A percentile compares a stretch with the other conserved stretches of the same genome.
Evolutionary conservation across 1,140 invertebrate species (phyloP).

Genomic region (Lethrus apterus): DNA sequence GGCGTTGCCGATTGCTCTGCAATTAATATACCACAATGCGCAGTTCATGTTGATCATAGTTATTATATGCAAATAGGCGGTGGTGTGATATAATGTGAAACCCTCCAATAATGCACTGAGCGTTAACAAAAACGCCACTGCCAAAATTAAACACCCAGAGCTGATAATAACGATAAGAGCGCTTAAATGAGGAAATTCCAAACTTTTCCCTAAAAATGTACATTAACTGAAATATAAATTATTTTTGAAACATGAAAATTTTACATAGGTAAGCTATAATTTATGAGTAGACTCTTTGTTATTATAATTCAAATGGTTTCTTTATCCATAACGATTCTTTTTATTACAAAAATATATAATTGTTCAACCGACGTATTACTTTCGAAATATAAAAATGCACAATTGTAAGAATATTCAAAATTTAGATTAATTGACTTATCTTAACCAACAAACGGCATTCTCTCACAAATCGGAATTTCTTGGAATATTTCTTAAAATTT

Average conservation of each 20-base stretch:
- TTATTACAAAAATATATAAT: too few relatives aligned
- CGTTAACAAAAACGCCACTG: slow-evolving; percentile 48
- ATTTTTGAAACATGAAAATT: not conserved
- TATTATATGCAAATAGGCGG: slow-evolving; percentile 54
- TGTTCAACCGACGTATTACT: too few relatives aligned
- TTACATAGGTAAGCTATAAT: too few relatives aligned
- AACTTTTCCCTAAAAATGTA: slow-evolving; percentile 41
- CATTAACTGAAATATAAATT: slow-evolving; percentile 8
- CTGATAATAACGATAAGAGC: slow-evolving; percentile 50
- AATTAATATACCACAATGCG: slow-evolving; percentile 57
- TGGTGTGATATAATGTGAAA: slow-evolving; percentile 51
- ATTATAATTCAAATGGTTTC: too few relatives aligned
- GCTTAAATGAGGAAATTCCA: slow-evolving; percentile 51
- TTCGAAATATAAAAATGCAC: not conserved
- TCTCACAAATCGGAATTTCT: too few relatives aligned
- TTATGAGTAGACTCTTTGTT: too few relatives aligned
- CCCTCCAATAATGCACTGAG: slow-evolving; percentile 50
- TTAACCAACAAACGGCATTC: too few relatives aligned
- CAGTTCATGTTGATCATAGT: slow-evolving; percentile 60
- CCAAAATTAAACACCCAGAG: slow-evolving; percentile 49
- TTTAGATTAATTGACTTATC: too few relatives aligned
- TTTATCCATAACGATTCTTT: too few relatives aligned
- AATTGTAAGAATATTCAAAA: too few relatives aligned
- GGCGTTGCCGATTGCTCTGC: slow-evolving; percentile 52
- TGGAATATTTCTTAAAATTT: too few relatives aligned